Evolutionary conservation across 1,140 invertebrate genomes (phyloP).

Genomic region (Paraescarpia echinospica): DNA sequence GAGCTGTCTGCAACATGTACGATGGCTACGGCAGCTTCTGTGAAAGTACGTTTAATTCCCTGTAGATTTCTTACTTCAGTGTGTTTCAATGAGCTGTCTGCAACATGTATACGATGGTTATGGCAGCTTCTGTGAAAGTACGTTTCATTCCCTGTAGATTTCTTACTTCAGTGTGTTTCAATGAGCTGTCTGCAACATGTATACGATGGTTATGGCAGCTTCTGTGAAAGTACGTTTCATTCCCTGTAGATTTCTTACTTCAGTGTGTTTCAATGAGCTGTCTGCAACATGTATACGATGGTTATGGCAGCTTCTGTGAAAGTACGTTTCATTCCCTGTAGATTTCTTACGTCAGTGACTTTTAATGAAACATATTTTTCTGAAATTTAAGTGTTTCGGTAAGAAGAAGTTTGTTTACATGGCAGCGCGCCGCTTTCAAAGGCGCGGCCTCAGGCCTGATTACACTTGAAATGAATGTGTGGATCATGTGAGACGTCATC

Average conservation of each 20-base stretch:
- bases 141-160: conserved; percentile 29
- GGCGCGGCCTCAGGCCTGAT: too few relatives aligned
- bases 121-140: conserved; percentile 59
- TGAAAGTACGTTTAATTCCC: conserved; percentile 47
- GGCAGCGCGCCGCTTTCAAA: too few relatives aligned
- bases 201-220: conserved; percentile 58
- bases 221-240: conserved; percentile 57
- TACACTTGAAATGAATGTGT: too few relatives aligned
- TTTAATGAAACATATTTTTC: too few relatives aligned
- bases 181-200: conserved; percentile 57
- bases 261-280: too few relatives aligned
- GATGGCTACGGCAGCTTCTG: conserved; percentile 60
- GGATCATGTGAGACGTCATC: too few relatives aligned
- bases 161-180: conserved; percentile 25
- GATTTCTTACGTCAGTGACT: too few relatives aligned
- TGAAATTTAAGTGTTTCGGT: too few relatives aligned
- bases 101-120: conserved; percentile 56
- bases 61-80: too few relatives aligned
- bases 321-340: conserved; percentile 39
- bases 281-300: conserved; percentile 47
- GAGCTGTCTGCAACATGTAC: conserved; percentile 58
- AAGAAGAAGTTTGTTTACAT: too few relatives aligned
- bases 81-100: too few relatives aligned
- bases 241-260: too few relatives aligned
- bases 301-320: conserved; percentile 60